Evolutionary conservation across 2,888 invertebrate species (phyloP), one percentile per base, ranked within the genome.

Genomic region (Teleiodes luculella): DNA sequence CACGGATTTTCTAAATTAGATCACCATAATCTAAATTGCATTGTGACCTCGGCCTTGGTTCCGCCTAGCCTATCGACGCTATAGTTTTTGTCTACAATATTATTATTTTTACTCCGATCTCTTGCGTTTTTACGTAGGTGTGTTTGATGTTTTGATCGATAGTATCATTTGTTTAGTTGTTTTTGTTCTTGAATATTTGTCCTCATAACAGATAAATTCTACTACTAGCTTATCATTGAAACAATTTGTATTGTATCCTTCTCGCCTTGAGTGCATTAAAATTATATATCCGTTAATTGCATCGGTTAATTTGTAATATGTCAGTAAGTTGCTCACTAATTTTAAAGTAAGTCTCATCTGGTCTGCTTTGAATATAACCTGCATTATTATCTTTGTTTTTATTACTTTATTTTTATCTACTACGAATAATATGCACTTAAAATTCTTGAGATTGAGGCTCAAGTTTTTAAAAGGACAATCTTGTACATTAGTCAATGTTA

Each of bases 31-130:
- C 39, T 14, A 55, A 53, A 54, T 52, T 50, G 43, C 54, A 39
- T 36, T 41, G 20, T 31, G 37, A 45, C 52, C 57, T 47, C 50
- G 57, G 52, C 58, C 61, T 59, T 62, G 61, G 53, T 52, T 47
- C 50, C 56, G 52, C 58, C 61, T 59, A 59, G 61, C 50, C 49
- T 53, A 51, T 49, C 51, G 56, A 55, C 56, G 35, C 39, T 53
- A 48, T 37, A 48, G 35, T 57, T 63, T 59, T 41, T 47, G 47
- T 37, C 52, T 52, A 47, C 36, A 24, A n/a, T 4, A 3, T 46
- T 13, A 28, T 30, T 28, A n/a, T n/a, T n/a, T n/a, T n/a, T n/a
- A n/a, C n/a, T n/a, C n/a, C n/a, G n/a, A n/a, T 31, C 10, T 10
- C 8, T 28, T 13, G 30, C 24, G 28, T 31, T 5, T 18, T 14